Base-by-base conservation (phyloP, 1,140 invertebrate genomes). In the Aphis gossypii region DNA sequence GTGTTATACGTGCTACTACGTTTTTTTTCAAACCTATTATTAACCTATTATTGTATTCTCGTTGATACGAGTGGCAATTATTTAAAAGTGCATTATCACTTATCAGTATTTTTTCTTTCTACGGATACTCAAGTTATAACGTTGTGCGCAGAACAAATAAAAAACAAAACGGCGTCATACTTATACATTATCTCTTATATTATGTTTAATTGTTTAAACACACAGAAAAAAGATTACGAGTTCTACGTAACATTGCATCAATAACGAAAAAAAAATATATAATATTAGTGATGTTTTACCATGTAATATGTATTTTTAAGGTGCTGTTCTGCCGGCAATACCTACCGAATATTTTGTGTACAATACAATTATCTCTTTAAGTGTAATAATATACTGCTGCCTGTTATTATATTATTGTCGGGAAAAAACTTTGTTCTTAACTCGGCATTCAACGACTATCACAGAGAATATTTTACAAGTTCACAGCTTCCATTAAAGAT, bases 81-180 rank as follows among this genome's bases (percentile, higher is more conserved):
- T 76, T 76, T 76, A 76, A n/a, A 76, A 76, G n/a, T 76, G 60
- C 60, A 76, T 76, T 76, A 76, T 76, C 30, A 76, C 60, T 76
- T 76, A 76, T 76, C 60, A 76, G 60, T 76, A n/a, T 68, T 68
- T 68, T 76, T 76, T 68, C n/a, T 30, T 5, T n/a, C 30, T 68
- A 30, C 2, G 25, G 8, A 60, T 60, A 25, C 8, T 25, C 56
- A 7, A 30, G 60, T 76, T n/a, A 76, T 76, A 76, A 76, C n/a
- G 60, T 6, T n/a, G 14, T 76, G 60, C 60, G n/a, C 14, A 76
- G 14, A 76, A 76, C 60, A 76, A 76, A 76, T 76, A 76, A 76
- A n/a, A n/a, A 76, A n/a, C 30, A 76, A 18, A 18, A 76, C 30
- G 0, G 60, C 60, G 60, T 76, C 60, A 5, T 76, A 76, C 60